phyloP scores from a whole-genome alignment of 2,888 invertebrate genomes.

The Villa cingulata region DNA sequence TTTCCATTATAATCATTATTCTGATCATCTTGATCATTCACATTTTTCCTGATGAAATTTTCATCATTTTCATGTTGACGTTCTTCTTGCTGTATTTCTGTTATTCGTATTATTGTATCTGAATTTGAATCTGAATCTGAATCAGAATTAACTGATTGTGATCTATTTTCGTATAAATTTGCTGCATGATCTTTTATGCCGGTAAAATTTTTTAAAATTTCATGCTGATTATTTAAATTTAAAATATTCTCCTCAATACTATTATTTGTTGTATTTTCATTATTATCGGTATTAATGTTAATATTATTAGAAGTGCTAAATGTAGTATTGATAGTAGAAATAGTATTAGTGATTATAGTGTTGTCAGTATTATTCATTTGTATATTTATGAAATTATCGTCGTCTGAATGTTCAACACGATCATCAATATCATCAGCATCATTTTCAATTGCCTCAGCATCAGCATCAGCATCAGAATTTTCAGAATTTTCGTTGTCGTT shows the following conservation, averaged over 20 bases:
- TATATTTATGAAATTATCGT: too few species aligned
- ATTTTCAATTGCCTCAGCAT: constrained; percentile 3
- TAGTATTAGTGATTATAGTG: not conserved
- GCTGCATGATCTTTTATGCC: constrained; percentile 8
- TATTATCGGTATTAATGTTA: too few species aligned
- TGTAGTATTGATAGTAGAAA: not conserved
- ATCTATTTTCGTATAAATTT: constrained; percentile 8
- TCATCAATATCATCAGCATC: not conserved
- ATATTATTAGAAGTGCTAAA: too few species aligned
- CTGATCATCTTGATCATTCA: not conserved
- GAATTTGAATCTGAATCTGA: too few species aligned
- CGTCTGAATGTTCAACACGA: not conserved
- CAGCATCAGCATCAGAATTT: too few species aligned
- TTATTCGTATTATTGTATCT: too few species aligned
- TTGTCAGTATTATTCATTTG: constrained; percentile 3
- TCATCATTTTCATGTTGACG: not conserved
- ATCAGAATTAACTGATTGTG: too few species aligned
- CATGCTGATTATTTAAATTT: not conserved
- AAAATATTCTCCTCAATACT: too few species aligned
- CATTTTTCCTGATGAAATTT: not conserved
- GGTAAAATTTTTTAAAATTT: constrained; percentile 1
- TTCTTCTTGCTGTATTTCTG: not conserved
- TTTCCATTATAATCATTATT: not conserved
- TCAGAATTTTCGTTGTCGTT: too few species aligned
- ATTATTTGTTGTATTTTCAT: too few species aligned